A percentile compares a stretch with the other conserved stretches of the same genome.
phyloP scores from a whole-genome alignment of 53 echinoderm and acorn worm genomes.

The Holothuria scabra region DNA sequence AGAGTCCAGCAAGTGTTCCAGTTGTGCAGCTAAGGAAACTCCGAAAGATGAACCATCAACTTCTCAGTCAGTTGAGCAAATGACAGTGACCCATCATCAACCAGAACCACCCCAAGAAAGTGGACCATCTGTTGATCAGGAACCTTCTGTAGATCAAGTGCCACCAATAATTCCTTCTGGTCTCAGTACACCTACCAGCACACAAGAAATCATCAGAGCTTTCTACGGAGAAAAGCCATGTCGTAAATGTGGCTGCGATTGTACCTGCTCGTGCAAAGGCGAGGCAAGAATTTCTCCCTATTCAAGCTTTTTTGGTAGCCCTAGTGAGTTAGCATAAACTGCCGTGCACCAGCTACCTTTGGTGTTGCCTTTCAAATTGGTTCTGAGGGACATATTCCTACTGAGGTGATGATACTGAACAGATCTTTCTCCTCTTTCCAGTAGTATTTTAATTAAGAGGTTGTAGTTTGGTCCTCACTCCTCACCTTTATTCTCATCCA shows the following conservation, averaged over 20 bases:
- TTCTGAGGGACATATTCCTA: too few species aligned
- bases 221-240: slow-evolving; percentile 32
- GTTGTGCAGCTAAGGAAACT: slow-evolving; percentile 18
- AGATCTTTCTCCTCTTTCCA: too few species aligned
- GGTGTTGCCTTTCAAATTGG: too few species aligned
- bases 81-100: not conserved
- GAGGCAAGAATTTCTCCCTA: slow-evolving; percentile 33
- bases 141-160: not conserved
- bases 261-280: slow-evolving; percentile 41
- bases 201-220: slow-evolving; percentile 30
- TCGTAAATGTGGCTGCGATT: slow-evolving; percentile 39
- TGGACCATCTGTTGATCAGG: not conserved
- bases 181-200: not conserved
- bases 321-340: slow-evolving; percentile 2
- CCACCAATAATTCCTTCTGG: not conserved
- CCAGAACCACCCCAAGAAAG: not conserved
- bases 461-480: too few species aligned
- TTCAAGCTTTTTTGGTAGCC: slow-evolving; percentile 33
- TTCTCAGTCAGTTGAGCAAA: not conserved
- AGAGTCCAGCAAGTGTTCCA: slow-evolving; percentile 28
- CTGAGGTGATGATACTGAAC: too few species aligned
- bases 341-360: too few species aligned
- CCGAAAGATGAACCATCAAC: not conserved
- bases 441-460: too few species aligned
- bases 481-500: too few species aligned